Base-by-base conservation (phyloP, 2,797 vertebrate species). In the Chloroceryle inda region DNA sequence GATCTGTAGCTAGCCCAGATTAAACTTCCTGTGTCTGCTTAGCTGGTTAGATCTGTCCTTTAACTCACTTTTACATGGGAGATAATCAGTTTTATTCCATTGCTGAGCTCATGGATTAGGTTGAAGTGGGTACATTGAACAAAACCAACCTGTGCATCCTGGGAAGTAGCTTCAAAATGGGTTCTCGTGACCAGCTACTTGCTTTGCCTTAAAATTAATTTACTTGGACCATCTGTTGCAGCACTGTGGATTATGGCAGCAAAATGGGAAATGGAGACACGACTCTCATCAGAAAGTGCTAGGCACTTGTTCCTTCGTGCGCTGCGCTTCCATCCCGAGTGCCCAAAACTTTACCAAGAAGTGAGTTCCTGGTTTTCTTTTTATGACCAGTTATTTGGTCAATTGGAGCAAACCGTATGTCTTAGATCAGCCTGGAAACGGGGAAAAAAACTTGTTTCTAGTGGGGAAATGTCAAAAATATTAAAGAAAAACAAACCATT, bases 161-260 rank as follows among this genome's bases (percentile, higher is more conserved):
- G 40, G 61, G 53, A 31, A 49, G 37, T 29, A 59, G 24, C 52
- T 75, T 62, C 67, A 75, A 5, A 58, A 52, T 31, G n/a, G 31
- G 3, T 82, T 91, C 16, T 71, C 8, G 1, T 64, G 29, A 62
- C 5, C 27, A 45, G 38, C 47, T 5, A 11, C n/a, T 69, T 68
- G 13, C 37, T 56, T 67, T 83, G 31, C 44, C 26, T 74, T 53
- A 18, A 53, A 89, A 78, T 37, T 6, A 35, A 26, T 38, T 75
- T 21, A 38, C 79, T 85, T 77, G 7, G 72, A 5, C 82, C 24
- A 31, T 88, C 18, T 91, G 16, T 85, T 96, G 53, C 71, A 99
- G 99, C 98, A 26, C 93, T 99, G 90, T 99, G 99, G 99, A 99
- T 99, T 92, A 99, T 99, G 99, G 99, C 99, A 14, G 99, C 99